Conservation (phyloP, 2,113 vertebrate species). For the Atherinomorus stipes region DNA sequence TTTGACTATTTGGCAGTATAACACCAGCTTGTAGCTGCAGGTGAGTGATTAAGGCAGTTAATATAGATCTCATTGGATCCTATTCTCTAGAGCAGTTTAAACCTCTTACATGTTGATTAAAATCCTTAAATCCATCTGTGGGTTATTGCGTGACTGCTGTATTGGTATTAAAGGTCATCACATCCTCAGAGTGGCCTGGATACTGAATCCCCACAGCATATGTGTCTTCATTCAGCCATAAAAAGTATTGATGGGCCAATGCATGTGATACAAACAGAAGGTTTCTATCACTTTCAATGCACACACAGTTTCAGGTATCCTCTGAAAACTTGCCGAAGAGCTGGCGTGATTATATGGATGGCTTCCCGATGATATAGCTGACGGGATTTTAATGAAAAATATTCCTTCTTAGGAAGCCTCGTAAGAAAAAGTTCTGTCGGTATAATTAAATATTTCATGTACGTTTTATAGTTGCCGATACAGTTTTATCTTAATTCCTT, state of each 20-base stretch:
- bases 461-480: too few relatives aligned
- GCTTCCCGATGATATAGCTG: neutral
- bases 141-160: constrained; percentile 1
- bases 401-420: too few relatives aligned
- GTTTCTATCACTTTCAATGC: neutral
- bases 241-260: neutral
- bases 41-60: constrained; percentile 27
- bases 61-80: constrained; percentile 17
- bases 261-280: neutral
- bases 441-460: too few relatives aligned
- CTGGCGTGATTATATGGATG: neutral
- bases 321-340: neutral
- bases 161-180: constrained; percentile 49
- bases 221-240: constrained; percentile 26
- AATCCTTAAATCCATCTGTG: constrained; percentile 31
- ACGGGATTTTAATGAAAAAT: constrained; percentile 5
- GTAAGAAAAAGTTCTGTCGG: too few relatives aligned
- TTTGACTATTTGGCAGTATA: constrained; percentile 1
- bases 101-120: constrained; percentile 40
- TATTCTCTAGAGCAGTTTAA: constrained; percentile 47
- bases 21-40: constrained; percentile 10
- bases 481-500: too few relatives aligned
- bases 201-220: constrained; percentile 18
- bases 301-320: neutral
- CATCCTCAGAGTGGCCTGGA: neutral